Evolutionary conservation across 2,113 vertebrate species (phyloP).

Genomic region (Osmerus eperlanus): DNA sequence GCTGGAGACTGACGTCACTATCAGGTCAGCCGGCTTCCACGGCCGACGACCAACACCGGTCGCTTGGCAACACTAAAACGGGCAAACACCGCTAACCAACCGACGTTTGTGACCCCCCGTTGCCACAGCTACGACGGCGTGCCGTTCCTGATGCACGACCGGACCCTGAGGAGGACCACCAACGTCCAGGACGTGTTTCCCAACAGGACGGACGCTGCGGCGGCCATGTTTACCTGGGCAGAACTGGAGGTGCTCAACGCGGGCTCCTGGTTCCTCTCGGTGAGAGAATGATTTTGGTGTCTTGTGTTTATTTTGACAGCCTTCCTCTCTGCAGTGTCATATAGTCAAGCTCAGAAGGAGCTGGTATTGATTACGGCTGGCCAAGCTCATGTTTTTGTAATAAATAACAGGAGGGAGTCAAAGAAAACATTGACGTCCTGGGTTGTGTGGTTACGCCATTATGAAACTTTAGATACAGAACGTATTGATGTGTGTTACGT

Average conservation of each 20-base stretch:
- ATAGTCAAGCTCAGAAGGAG: too few species aligned
- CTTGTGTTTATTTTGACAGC: not conserved
- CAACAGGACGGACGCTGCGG: conserved; percentile 40
- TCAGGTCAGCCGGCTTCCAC: conserved; percentile 75
- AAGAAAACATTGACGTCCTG: too few species aligned
- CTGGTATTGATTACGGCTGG: too few species aligned
- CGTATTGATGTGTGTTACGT: not conserved
- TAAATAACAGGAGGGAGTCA: too few species aligned
- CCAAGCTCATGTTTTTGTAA: too few species aligned
- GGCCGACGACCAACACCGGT: not conserved
- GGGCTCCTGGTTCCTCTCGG: conserved; percentile 84
- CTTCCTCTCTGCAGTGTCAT: not conserved
- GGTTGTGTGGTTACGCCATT: too few species aligned
- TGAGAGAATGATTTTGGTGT: conserved; percentile 35
- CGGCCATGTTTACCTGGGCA: conserved; percentile 75
- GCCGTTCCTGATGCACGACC: conserved; percentile 94
- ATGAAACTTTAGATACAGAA: not conserved
- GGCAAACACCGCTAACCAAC: not conserved
- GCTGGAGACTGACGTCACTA: conserved; percentile 83
- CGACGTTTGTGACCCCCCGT: not conserved
- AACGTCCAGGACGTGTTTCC: conserved; percentile 76
- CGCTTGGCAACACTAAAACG: not conserved
- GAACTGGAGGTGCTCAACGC: conserved; percentile 80
- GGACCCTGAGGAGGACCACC: conserved; percentile 82
- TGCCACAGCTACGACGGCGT: conserved; percentile 76